Evolutionary conservation across 1,140 invertebrate genomes (phyloP).

Genomic region (Brachionus calyciflorus): DNA sequence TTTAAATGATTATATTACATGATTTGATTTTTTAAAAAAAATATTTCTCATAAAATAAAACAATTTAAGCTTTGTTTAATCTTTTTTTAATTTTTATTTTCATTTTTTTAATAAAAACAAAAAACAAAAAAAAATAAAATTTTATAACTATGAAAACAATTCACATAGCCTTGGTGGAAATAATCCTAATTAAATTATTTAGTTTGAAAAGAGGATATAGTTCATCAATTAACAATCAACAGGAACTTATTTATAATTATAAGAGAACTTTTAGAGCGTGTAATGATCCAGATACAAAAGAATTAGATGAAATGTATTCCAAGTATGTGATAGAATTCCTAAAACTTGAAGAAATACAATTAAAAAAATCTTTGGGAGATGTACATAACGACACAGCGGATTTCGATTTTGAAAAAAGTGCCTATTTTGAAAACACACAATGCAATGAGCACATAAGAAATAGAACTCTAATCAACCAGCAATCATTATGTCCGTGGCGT

Average conservation of each 20-base stretch:
- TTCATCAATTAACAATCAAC: too few relatives aligned
- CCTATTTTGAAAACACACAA: background rate
- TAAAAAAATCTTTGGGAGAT: background rate
- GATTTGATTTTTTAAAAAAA: background rate
- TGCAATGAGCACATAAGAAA: slow-evolving; percentile 1
- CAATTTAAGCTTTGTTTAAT: background rate
- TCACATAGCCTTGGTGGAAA: too few relatives aligned
- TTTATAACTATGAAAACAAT: too few relatives aligned
- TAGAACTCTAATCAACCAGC: background rate
- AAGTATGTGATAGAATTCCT: background rate
- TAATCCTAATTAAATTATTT: too few relatives aligned
- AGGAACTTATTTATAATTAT: too few relatives aligned
- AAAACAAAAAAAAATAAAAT: too few relatives aligned
- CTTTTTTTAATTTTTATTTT: too few relatives aligned
- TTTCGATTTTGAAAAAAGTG: background rate
- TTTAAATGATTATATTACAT: too few relatives aligned
- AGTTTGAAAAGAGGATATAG: too few relatives aligned
- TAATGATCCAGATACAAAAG: background rate
- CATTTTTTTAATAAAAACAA: too few relatives aligned
- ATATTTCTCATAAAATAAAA: background rate
- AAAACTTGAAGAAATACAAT: background rate
- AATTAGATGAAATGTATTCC: background rate
- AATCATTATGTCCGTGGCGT: slow-evolving; percentile 7
- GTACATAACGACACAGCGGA: background rate
- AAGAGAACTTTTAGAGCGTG: too few relatives aligned